Evolutionary conservation across 1,140 invertebrate species (phyloP).

Genomic region (Ceratina calcarata): DNA sequence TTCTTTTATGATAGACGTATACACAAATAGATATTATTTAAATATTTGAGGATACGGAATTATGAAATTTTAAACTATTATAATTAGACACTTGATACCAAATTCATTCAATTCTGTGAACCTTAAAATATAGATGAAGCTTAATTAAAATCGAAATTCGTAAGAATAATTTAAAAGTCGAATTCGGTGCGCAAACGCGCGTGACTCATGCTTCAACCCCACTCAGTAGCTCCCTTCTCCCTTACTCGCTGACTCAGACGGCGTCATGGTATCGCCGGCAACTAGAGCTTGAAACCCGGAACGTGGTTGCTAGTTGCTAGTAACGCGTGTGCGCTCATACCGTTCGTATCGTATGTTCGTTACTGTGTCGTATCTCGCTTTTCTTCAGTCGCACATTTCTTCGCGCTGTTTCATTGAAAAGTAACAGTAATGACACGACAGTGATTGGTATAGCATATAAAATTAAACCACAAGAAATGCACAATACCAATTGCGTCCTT

Average conservation of each 20-base stretch:
- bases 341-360: neutral
- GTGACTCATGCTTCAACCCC: neutral
- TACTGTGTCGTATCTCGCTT: neutral
- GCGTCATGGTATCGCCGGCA: constrained; percentile 33
- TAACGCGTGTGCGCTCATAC: constrained; percentile 34
- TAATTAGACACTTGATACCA: neutral
- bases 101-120: neutral
- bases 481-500: neutral
- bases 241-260: constrained; percentile 23
- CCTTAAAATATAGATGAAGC: neutral
- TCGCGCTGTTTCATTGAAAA: neutral
- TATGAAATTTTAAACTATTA: no score
- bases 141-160: neutral
- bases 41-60: no score
- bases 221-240: neutral
- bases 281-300: constrained; percentile 32
- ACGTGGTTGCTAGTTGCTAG: constrained; percentile 28
- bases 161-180: neutral
- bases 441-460: neutral
- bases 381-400: neutral
- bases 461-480: neutral
- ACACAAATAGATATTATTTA: neutral
- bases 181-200: constrained; percentile 13
- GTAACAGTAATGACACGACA: neutral
- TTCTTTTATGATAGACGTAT: neutral